Conservation (phyloP, 1,140 invertebrate genomes). For the Venturia canescens region DNA sequence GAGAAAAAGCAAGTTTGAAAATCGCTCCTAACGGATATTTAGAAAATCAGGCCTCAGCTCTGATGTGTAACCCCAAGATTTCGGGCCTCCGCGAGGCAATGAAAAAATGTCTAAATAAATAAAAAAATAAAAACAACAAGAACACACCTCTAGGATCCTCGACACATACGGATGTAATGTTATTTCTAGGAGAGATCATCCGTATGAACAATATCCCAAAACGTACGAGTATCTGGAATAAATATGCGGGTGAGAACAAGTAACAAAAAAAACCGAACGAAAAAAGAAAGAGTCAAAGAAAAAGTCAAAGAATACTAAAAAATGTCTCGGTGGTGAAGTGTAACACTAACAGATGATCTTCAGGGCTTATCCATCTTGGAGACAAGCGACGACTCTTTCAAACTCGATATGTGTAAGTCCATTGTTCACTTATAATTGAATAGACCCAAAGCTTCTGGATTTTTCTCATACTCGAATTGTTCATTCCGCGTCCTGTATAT, state of each 20-base stretch:
- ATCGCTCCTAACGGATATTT: neutral
- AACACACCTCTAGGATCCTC: conserved; percentile 44
- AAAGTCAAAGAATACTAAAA: neutral
- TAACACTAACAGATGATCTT: conserved; percentile 45
- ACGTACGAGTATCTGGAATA: conserved; percentile 45
- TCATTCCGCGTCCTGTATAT: conserved; percentile 14
- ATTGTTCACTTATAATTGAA: conserved; percentile 42
- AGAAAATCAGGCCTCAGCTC: neutral
- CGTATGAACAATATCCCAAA: conserved; percentile 41
- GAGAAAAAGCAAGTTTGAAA: too few relatives aligned
- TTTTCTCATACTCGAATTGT: conserved; percentile 28
- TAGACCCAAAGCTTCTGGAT: conserved; percentile 43
- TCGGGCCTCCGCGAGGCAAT: conserved; percentile 30
- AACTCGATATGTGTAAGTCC: conserved; percentile 43
- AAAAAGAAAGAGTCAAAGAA: neutral
- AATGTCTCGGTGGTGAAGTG: conserved; percentile 34
- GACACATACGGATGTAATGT: conserved; percentile 47
- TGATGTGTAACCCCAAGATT: conserved; percentile 20
- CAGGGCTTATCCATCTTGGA: conserved; percentile 42
- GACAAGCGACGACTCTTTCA: conserved; percentile 43
- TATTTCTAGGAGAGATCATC: conserved; percentile 46
- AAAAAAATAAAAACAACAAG: conserved; percentile 12
- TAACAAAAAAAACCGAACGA: conserved; percentile 17
- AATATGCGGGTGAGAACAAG: conserved; percentile 42
- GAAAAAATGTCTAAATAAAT: conserved; percentile 20